Evolutionary conservation across 2,797 vertebrate genomes (phyloP), one percentile per base, ranked within the genome.

Genomic region (Silurus lanzhouensis): DNA sequence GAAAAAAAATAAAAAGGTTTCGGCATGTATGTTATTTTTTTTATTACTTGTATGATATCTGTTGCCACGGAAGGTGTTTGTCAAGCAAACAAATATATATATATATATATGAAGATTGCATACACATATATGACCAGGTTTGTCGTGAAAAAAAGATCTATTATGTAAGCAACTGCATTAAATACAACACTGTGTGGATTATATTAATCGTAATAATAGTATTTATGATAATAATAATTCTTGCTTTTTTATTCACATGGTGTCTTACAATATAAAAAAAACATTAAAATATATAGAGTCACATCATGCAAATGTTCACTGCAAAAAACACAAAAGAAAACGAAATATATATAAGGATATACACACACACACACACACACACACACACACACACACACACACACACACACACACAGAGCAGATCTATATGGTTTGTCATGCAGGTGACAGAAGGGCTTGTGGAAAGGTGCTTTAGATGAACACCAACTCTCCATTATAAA

Each of bases 401-500:
- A 31, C 31, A 31, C 31, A 31, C 31, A 31, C 48, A 38, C 9
- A 58, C 57, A 9, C 60, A 52, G 6, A 60, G 58, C 17, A 46
- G 25, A 6, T 48, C 64, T 68, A 68, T 19, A 63, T 52, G 20
- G 22, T 14, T 57, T 84, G 88, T 90, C 92, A 52, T 52, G 48
- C 48, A 81, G 88, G 80, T 60, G 87, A 87, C 88, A 84, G 85
- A 89, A 88, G 85, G 87, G 20, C 15, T 27, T 27, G 48, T 82
- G 67, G 81, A 68, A 68, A 64, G 60, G 67, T 85, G 63, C 77
- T 89, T 83, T 20, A 66, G 5, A 55, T 76, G 74, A 57, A 84
- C 72, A 72, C 74, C 85, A 86, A 85, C 89, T 92, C 92, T 91
- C 81, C 87, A 84, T 83, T 83, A 61, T 88, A 88, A 91, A 88